Evolutionary conservation across 2,888 invertebrate genomes (phyloP).

Genomic region (Lapara coniferarum): DNA sequence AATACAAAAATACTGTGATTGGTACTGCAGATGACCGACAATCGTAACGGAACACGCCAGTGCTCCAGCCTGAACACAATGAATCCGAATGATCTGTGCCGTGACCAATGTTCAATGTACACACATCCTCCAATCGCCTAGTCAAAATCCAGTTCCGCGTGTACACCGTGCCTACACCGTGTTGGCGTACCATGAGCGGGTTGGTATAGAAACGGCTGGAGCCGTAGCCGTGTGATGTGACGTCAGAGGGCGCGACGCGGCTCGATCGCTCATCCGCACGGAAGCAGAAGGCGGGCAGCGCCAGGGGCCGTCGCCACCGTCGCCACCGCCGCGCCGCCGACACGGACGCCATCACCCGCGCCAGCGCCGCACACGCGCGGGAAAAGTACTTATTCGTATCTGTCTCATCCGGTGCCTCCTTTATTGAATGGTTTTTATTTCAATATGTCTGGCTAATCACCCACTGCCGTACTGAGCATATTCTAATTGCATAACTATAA

Average conservation of each 20-base stretch:
- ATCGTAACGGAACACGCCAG: not conserved
- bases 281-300: conserved; percentile 64
- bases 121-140: conserved; percentile 30
- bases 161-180: conserved; percentile 41
- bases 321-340: conserved; percentile 43
- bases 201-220: conserved; percentile 71
- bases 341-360: conserved; percentile 50
- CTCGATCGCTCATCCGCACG: conserved; percentile 54
- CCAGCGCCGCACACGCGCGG: conserved; percentile 57
- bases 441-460: not conserved
- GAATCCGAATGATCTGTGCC: not conserved
- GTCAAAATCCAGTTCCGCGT: not conserved
- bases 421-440: conserved; percentile 5
- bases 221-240: conserved; percentile 62
- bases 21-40: not conserved
- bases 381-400: conserved; percentile 51
- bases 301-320: no score
- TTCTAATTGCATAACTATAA: not conserved
- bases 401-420: conserved; percentile 55
- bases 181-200: conserved; percentile 64
- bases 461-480: not conserved
- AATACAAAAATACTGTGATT: not conserved
- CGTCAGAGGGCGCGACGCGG: conserved; percentile 65
- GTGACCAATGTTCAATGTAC: conserved; percentile 1
- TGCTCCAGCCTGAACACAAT: not conserved